These are phyloP conservation scores for Epinotia brunnichana DNA, from an alignment of 2,888 invertebrate genomes.

Conservation along the genomic window DNA sequence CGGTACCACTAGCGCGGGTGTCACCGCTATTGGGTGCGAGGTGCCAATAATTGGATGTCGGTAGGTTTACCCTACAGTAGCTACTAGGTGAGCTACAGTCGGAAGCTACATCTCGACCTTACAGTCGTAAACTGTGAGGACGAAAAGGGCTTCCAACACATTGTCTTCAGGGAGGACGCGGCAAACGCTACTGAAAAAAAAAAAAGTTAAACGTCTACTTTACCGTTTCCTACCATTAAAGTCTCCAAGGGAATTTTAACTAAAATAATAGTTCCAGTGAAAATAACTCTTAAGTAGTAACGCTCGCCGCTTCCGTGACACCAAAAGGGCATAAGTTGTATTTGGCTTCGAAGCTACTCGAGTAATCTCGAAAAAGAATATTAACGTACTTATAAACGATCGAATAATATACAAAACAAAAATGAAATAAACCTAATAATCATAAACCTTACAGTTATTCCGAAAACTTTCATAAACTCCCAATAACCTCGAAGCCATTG, in stretches of 20 bases:
- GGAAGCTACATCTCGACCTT: background rate
- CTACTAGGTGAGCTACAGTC: constrained; percentile 19
- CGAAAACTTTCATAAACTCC: background rate
- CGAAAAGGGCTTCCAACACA: constrained; percentile 10
- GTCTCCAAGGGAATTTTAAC: background rate
- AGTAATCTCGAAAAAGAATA: background rate
- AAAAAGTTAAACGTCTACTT: background rate
- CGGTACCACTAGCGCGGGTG: background rate
- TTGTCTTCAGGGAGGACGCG: background rate
- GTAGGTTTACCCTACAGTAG: background rate
- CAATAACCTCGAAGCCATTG: background rate
- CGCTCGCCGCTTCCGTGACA: constrained; percentile 28
- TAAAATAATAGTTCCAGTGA: constrained; percentile 17
- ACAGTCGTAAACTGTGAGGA: constrained; percentile 22
- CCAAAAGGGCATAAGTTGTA: constrained; percentile 32
- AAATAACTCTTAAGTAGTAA: background rate
- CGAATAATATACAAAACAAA: background rate
- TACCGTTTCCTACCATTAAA: background rate
- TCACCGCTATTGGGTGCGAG: background rate
- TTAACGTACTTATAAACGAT: background rate
- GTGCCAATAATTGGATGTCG: background rate
- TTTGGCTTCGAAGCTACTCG: background rate
- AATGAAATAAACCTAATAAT: background rate
- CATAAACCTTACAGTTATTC: constrained; percentile 1
- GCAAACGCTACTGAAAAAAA: constrained; percentile 15